Percentiles rank a stretch among this genome's conserved stretches.
Conservation (phyloP, 2,888 invertebrate genomes). For the Caenorhabditis angaria region DNA sequence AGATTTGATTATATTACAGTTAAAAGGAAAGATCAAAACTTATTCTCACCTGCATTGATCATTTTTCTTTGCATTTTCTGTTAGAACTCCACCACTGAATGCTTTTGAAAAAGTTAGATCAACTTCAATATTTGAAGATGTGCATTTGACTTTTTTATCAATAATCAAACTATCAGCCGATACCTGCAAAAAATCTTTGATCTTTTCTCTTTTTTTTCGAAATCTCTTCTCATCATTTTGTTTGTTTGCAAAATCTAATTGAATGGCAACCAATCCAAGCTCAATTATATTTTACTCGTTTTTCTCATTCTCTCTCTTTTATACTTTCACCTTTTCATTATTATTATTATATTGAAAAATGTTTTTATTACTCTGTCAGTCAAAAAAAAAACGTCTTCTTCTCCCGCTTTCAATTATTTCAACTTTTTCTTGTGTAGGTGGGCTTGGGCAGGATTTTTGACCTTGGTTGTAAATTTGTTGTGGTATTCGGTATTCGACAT, state of each 20-base stretch:
- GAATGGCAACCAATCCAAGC: slow-evolving; percentile 1
- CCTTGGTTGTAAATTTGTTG: slow-evolving; percentile 2
- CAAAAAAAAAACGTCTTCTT: too few relatives aligned
- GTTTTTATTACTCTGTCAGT: not conserved
- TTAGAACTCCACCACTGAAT: slow-evolving; percentile 59
- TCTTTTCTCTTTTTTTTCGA: not conserved
- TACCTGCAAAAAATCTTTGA: slow-evolving; percentile 3
- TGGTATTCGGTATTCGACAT: too few relatives aligned
- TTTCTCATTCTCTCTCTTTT: too few relatives aligned
- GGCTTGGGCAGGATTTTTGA: not conserved
- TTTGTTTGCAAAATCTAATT: not conserved
- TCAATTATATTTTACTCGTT: slow-evolving; percentile 2
- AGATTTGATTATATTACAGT: too few relatives aligned
- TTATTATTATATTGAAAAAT: not conserved
- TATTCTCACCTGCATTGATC: slow-evolving; percentile 40
- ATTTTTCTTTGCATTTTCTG: slow-evolving; percentile 50
- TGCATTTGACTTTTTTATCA: slow-evolving; percentile 57
- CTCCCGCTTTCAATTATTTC: not conserved
- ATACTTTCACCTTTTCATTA: not conserved
- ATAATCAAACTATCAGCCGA: not conserved
- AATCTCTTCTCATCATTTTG: not conserved
- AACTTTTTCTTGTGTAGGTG: not conserved
- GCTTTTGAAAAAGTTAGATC: slow-evolving; percentile 44
- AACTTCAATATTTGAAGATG: slow-evolving; percentile 56
- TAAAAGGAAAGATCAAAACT: too few relatives aligned